These are phyloP conservation scores for Synergus umbraculus DNA, from an alignment of 2,888 invertebrate species.

Conservation along the genomic window DNA sequence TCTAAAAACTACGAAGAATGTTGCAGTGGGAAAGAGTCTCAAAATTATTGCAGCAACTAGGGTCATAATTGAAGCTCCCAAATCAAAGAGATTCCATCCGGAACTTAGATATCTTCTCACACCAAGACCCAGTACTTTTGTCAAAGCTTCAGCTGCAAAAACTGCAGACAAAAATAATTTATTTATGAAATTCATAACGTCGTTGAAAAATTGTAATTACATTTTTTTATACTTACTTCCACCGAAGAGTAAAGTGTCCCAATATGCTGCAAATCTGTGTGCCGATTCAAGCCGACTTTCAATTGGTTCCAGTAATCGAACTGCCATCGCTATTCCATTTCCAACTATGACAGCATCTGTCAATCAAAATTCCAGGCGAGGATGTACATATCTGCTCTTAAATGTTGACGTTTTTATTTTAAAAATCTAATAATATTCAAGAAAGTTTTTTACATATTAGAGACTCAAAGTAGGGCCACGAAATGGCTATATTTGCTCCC, in stretches of 20 bases:
- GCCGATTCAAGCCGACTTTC: constrained; percentile 82
- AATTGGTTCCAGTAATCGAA: constrained; percentile 83
- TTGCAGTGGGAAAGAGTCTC: constrained; percentile 83
- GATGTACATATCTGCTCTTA: not conserved
- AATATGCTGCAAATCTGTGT: constrained; percentile 83
- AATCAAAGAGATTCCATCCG: constrained; percentile 92
- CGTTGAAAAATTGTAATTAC: not conserved
- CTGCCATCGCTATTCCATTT: constrained; percentile 87
- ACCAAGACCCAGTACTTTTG: constrained; percentile 87
- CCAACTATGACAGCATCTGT: constrained; percentile 85
- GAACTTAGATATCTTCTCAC: constrained; percentile 85
- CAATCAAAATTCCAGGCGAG: constrained; percentile 40
- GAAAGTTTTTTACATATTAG: constrained; percentile 82
- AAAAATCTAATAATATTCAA: not conserved
- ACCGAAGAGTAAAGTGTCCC: constrained; percentile 87
- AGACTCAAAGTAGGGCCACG: constrained; percentile 87
- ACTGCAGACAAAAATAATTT: constrained; percentile 79
- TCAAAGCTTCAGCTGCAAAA: constrained; percentile 85
- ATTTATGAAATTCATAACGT: not conserved
- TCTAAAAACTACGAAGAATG: constrained; percentile 85
- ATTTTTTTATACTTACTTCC: constrained; percentile 79
- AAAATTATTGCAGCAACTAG: constrained; percentile 84
- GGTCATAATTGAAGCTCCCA: constrained; percentile 84
- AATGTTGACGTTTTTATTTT: not conserved
- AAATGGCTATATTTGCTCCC: constrained; percentile 81